These are phyloP conservation scores for Microtus agrestis DNA, from an alignment of 2,797 vertebrate species.

Conservation along the genomic window DNA sequence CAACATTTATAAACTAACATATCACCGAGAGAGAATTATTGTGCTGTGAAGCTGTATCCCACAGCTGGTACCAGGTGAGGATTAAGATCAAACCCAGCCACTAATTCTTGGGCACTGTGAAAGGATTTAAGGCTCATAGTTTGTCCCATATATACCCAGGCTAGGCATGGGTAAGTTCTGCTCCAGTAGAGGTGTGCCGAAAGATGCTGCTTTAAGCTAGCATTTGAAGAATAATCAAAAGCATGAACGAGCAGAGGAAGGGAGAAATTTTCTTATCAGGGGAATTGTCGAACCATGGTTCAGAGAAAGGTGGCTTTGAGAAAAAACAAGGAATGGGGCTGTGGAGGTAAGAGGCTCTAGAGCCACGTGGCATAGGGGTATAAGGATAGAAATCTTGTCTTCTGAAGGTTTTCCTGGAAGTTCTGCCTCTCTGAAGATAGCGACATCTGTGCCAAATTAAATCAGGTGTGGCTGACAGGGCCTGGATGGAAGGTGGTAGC, in stretches of 20 bases:
- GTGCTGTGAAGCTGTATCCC: neutral
- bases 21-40: constrained; percentile 41
- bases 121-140: constrained; percentile 14
- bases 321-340: neutral
- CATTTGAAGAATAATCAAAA: neutral
- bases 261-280: neutral
- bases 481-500: neutral
- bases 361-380: neutral
- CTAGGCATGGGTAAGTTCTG: neutral
- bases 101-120: neutral
- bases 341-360: neutral
- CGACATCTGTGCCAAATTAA: constrained; percentile 54
- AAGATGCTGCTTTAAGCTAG: neutral
- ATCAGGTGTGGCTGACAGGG: constrained; percentile 50
- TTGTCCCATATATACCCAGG: constrained; percentile 26
- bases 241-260: neutral
- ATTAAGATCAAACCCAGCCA: neutral
- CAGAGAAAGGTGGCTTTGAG: neutral
- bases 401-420: constrained; percentile 3
- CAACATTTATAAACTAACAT: constrained; percentile 71
- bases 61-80: neutral
- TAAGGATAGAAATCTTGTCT: neutral
- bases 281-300: neutral
- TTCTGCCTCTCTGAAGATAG: constrained; percentile 40
- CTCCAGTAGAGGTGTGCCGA: neutral